A percentile compares a stretch with the other conserved stretches of the same genome.
Evolutionary conservation across 2,888 invertebrate species (phyloP).

Genomic region (Volucella bombylans): DNA sequence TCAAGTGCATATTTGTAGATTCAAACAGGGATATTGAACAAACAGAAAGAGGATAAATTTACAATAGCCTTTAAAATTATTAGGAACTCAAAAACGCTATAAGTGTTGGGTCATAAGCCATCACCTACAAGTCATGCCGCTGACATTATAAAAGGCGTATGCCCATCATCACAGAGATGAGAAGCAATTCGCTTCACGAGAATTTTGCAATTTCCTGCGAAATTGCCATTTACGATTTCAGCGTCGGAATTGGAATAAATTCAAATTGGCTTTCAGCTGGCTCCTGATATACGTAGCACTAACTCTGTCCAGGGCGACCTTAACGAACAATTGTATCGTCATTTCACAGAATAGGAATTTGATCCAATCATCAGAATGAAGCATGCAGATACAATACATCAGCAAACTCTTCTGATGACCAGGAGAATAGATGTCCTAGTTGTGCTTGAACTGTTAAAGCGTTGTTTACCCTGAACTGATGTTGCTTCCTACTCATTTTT

Average conservation of each 20-base stretch:
- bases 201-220: constrained; percentile 54
- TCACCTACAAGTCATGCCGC: neutral
- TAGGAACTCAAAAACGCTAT: too few relatives aligned
- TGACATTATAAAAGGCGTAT: constrained; percentile 10
- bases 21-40: neutral
- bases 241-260: constrained; percentile 42
- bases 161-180: constrained; percentile 4
- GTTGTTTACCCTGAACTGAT: neutral
- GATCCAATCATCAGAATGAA: constrained; percentile 25
- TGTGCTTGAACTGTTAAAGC: constrained; percentile 4
- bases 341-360: neutral
- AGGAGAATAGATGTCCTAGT: constrained; percentile 10
- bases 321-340: constrained; percentile 19
- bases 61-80: neutral
- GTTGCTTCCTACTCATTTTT: constrained; percentile 30
- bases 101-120: too few relatives aligned
- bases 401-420: neutral
- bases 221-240: constrained; percentile 47
- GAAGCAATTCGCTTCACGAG: neutral
- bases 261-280: constrained; percentile 55
- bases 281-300: neutral
- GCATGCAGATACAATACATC: neutral
- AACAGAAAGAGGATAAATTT: neutral
- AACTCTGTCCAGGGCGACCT: constrained; percentile 10
- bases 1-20: too few relatives aligned